These are phyloP conservation scores for Siderastrea radians DNA, from an alignment of 92 coral and sea anemone genomes.

Conservation along the genomic window DNA sequence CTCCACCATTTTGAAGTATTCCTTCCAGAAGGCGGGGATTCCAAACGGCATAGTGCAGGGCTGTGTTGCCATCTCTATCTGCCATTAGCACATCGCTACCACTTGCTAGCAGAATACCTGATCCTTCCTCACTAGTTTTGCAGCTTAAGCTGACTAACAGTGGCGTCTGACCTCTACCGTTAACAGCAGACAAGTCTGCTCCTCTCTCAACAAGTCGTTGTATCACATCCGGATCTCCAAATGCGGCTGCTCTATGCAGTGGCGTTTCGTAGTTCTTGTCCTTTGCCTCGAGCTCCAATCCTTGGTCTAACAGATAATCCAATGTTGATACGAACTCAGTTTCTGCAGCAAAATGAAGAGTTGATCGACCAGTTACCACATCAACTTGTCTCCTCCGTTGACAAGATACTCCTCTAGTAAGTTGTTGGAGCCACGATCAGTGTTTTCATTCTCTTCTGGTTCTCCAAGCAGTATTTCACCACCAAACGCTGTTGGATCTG, in stretches of 20 bases:
- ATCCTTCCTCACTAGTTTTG: not conserved
- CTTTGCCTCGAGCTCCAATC: slow-evolving; percentile 19
- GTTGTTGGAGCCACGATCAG: not conserved
- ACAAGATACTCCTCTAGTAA: not conserved
- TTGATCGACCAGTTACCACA: not conserved
- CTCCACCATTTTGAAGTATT: not conserved
- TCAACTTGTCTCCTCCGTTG: slow-evolving; percentile 7
- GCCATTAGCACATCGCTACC: not conserved
- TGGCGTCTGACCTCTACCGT: slow-evolving; percentile 54
- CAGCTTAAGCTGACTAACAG: slow-evolving; percentile 27
- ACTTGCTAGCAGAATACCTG: not conserved
- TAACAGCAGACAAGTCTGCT: slow-evolving; percentile 59
- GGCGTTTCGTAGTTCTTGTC: slow-evolving; percentile 58
- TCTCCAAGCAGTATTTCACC: slow-evolving; percentile 29
- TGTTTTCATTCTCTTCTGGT: not conserved
- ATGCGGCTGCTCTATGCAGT: slow-evolving; percentile 71
- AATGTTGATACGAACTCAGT: not conserved
- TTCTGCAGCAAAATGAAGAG: slow-evolving; percentile 16
- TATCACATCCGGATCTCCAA: slow-evolving; percentile 37
- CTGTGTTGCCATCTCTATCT: not conserved
- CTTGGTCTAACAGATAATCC: slow-evolving; percentile 1
- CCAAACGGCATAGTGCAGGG: not conserved
- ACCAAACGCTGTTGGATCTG: slow-evolving; percentile 46
- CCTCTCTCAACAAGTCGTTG: slow-evolving; percentile 55
- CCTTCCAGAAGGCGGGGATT: not conserved